Evolutionary conservation across 2,888 invertebrate species (phyloP).

Genomic region (Clanis bilineata): DNA sequence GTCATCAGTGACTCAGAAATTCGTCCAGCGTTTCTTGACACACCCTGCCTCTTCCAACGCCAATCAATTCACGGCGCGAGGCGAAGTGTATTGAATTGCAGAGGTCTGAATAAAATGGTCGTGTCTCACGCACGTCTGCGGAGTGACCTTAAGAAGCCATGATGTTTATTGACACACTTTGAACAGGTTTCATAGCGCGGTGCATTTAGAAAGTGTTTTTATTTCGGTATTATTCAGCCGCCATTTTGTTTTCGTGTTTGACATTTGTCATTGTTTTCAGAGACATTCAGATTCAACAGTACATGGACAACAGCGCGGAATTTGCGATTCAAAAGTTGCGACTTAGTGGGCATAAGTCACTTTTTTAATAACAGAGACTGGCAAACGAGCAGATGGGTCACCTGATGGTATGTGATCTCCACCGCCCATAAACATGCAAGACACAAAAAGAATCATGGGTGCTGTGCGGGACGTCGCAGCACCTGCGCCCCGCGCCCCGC

Average conservation of each 20-base stretch:
- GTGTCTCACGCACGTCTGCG: conserved; percentile 54
- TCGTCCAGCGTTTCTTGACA: conserved; percentile 37
- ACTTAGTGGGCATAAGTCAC: too few relatives aligned
- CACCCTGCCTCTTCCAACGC: conserved; percentile 33
- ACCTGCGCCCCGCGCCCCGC: too few relatives aligned
- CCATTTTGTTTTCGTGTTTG: background rate
- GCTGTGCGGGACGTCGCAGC: too few relatives aligned
- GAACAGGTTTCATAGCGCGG: conserved; percentile 7
- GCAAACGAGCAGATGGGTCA: too few relatives aligned
- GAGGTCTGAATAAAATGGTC: conserved; percentile 41
- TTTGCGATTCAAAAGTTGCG: too few relatives aligned
- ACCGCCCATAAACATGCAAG: too few relatives aligned
- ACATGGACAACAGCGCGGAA: too few relatives aligned
- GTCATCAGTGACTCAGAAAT: conserved; percentile 20
- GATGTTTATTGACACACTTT: conserved; percentile 32
- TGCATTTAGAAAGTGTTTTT: conserved; percentile 8
- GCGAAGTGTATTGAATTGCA: conserved; percentile 34
- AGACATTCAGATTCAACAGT: too few relatives aligned
- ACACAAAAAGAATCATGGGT: too few relatives aligned
- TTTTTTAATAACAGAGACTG: too few relatives aligned
- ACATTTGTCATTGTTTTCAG: background rate
- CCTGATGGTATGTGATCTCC: too few relatives aligned
- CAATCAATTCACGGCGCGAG: conserved; percentile 18
- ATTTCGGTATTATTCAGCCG: background rate
- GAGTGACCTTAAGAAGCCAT: conserved; percentile 31